Evolutionary conservation across 2,888 invertebrate genomes (phyloP).

Genomic region (Macaria notata): DNA sequence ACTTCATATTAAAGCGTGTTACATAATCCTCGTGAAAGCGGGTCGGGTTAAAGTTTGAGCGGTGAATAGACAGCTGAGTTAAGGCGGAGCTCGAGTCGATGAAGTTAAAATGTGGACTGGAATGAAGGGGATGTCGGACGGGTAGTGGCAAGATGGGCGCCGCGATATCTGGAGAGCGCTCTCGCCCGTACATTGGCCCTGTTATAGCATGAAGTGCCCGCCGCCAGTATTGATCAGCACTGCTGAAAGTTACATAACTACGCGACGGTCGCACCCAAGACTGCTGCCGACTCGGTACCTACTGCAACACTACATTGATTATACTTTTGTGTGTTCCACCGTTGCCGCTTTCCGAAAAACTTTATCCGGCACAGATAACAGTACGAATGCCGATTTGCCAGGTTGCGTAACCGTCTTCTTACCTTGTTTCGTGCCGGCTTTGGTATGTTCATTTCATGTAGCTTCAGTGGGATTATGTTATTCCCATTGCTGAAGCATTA

Average conservation of each 20-base stretch:
- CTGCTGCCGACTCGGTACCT: slow-evolving; percentile 33
- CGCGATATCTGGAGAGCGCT: slow-evolving; percentile 53
- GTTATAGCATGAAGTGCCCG: slow-evolving; percentile 64
- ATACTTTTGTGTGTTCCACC: slow-evolving; percentile 33
- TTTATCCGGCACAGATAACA: slow-evolving; percentile 32
- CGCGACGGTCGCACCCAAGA: slow-evolving; percentile 56
- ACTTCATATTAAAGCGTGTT: slow-evolving; percentile 6
- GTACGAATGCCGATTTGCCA: slow-evolving; percentile 24
- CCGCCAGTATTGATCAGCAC: slow-evolving; percentile 74
- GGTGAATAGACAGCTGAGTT: slow-evolving; percentile 2
- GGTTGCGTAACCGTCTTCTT: slow-evolving; percentile 32
- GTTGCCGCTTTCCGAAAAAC: slow-evolving; percentile 42
- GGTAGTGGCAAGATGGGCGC: slow-evolving; percentile 54
- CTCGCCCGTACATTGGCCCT: slow-evolving; percentile 68
- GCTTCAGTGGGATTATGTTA: too few relatives aligned
- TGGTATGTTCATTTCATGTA: too few relatives aligned
- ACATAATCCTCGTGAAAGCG: slow-evolving; percentile 1
- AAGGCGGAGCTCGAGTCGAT: slow-evolving; percentile 25
- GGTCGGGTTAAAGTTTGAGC: slow-evolving; percentile 6
- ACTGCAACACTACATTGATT: slow-evolving; percentile 56
- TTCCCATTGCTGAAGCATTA: too few relatives aligned
- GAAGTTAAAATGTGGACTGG: slow-evolving; percentile 38
- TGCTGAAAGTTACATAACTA: slow-evolving; percentile 71
- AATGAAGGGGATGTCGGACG: slow-evolving; percentile 42
- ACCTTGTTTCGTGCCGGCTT: neutral